These are phyloP conservation scores for Dascyllus trimaculatus DNA, from an alignment of 2,113 vertebrate species.

Conservation along the genomic window DNA sequence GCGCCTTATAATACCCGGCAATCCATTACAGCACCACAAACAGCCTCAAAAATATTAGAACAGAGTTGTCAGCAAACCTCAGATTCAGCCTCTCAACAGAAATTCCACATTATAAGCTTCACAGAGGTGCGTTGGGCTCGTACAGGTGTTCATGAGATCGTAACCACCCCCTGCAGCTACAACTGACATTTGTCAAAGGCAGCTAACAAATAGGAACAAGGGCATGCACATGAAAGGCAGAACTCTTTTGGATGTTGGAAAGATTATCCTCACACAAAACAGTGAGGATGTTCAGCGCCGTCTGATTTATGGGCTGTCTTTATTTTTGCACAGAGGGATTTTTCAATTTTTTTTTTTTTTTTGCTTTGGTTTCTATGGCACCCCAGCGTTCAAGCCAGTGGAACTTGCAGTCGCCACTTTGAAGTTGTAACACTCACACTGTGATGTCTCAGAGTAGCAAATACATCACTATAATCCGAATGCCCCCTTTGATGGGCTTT, in stretches of 20 bases:
- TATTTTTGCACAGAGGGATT: constrained; percentile 29
- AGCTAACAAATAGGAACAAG: constrained; percentile 1
- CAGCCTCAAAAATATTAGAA: not conserved
- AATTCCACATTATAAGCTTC: not conserved
- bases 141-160: constrained; percentile 13
- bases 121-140: not conserved
- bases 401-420: constrained; percentile 58
- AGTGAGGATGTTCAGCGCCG: constrained; percentile 18
- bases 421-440: constrained; percentile 54
- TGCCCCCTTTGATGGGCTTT: constrained; percentile 60
- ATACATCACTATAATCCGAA: constrained; percentile 64
- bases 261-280: constrained; percentile 28
- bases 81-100: not conserved
- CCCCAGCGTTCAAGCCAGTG: constrained; percentile 39
- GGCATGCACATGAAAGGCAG: constrained; percentile 28
- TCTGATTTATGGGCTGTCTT: constrained; percentile 27
- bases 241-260: constrained; percentile 25
- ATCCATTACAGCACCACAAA: constrained; percentile 3
- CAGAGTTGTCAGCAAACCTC: not conserved
- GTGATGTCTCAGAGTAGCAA: constrained; percentile 44
- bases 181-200: constrained; percentile 29
- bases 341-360: not conserved
- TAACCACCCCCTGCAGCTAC: constrained; percentile 21
- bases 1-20: constrained; percentile 4
- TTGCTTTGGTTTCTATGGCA: constrained; percentile 25